Percentiles rank a stretch among this genome's conserved stretches.
Conservation (phyloP, 2,797 vertebrate genomes). For the Pseudochirops cupreus region DNA sequence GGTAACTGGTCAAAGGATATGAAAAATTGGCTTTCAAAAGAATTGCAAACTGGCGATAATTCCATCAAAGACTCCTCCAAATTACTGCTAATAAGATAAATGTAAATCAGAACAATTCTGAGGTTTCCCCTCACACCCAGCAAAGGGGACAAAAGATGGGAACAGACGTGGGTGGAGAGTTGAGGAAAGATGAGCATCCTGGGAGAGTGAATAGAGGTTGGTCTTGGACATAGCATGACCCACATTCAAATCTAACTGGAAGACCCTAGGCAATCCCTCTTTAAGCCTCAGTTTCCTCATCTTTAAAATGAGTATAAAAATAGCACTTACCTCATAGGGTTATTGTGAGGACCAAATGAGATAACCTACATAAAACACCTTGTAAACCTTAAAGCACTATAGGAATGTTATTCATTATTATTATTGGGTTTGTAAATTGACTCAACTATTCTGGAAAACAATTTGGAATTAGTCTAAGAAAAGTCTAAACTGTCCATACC, state of each 20-base stretch:
- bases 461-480: neutral
- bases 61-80: neutral
- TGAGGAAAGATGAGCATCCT: neutral
- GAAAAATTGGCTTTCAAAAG: neutral
- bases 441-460: neutral
- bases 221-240: neutral
- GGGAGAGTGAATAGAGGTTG: neutral
- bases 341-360: neutral
- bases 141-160: neutral
- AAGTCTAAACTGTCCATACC: neutral
- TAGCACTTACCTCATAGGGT: neutral
- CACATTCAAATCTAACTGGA: neutral
- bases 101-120: neutral
- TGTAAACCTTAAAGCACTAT: neutral
- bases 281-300: neutral
- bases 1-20: neutral
- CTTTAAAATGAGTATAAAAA: neutral
- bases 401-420: neutral
- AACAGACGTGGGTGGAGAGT: neutral
- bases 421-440: neutral
- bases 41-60: neutral
- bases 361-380: neutral
- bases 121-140: neutral
- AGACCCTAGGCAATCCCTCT: neutral
- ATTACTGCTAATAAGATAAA: neutral